A percentile compares a stretch with the other conserved stretches of the same genome.
Conservation (phyloP, 1,140 invertebrate genomes). For the Drosophila equinoxialis region DNA sequence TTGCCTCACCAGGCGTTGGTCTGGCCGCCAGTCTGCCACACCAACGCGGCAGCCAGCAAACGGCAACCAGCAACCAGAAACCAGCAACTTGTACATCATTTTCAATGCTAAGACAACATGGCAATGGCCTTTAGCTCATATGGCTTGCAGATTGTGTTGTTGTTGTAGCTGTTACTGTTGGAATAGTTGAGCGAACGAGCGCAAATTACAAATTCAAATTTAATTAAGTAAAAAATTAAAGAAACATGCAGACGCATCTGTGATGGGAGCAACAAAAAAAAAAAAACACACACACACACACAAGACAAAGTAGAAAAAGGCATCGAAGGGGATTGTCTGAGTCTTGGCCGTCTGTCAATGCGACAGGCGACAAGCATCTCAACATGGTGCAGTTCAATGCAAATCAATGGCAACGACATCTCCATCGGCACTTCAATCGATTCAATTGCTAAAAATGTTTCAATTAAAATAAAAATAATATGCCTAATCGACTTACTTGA, state of each 20-base stretch:
- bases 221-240: constrained; percentile 82
- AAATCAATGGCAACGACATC: constrained; percentile 69
- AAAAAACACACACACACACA: neutral
- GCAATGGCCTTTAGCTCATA: constrained; percentile 55
- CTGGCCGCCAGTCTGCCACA: constrained; percentile 52
- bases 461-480: constrained; percentile 79
- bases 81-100: constrained; percentile 76
- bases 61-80: neutral
- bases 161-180: constrained; percentile 34
- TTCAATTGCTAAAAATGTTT: constrained; percentile 71
- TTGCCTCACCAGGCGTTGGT: constrained; percentile 12
- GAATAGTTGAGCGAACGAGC: constrained; percentile 68
- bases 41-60: constrained; percentile 62
- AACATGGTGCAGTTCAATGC: constrained; percentile 65
- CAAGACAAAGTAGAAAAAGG: too few species aligned
- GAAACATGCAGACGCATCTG: constrained; percentile 77
- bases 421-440: constrained; percentile 71
- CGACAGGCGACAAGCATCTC: constrained; percentile 75
- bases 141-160: constrained; percentile 71
- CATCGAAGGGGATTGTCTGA: constrained; percentile 13
- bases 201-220: constrained; percentile 82
- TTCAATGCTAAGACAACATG: constrained; percentile 78
- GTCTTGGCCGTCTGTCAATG: constrained; percentile 63
- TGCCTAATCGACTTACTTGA: constrained; percentile 56
- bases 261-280: constrained; percentile 48